These are phyloP conservation scores for Craniophora ligustri DNA, from an alignment of 2,888 invertebrate genomes.

Conservation along the genomic window DNA sequence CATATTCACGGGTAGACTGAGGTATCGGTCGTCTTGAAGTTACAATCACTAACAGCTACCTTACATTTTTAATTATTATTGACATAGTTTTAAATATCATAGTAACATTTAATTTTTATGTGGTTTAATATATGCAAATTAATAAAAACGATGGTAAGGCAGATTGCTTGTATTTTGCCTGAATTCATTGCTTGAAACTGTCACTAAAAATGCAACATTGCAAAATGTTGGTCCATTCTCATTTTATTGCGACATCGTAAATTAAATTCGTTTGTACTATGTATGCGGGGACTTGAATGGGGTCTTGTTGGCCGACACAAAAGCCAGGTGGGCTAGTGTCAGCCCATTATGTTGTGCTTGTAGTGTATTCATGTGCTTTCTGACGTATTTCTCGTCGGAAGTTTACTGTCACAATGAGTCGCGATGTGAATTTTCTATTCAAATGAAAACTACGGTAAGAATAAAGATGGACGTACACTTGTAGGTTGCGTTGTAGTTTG, in stretches of 20 bases:
- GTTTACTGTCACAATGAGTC: slow-evolving; percentile 35
- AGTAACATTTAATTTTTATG: too few species aligned
- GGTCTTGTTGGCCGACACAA: slow-evolving; percentile 34
- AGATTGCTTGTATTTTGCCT: slow-evolving; percentile 2
- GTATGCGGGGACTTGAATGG: slow-evolving; percentile 13
- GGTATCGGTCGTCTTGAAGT: too few species aligned
- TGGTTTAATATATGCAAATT: slow-evolving; percentile 12
- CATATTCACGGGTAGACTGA: too few species aligned
- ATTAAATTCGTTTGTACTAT: slow-evolving; percentile 11
- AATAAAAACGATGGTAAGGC: slow-evolving; percentile 36
- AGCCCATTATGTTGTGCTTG: slow-evolving; percentile 30
- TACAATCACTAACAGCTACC: too few species aligned
- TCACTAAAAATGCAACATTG: slow-evolving; percentile 13
- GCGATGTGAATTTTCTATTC: slow-evolving; percentile 31
- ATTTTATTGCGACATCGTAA: slow-evolving; percentile 27
- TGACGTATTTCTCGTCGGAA: slow-evolving; percentile 37
- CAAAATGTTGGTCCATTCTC: slow-evolving; percentile 17
- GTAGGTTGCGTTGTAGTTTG: neutral
- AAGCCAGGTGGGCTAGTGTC: slow-evolving; percentile 32
- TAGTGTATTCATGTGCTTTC: slow-evolving; percentile 36
- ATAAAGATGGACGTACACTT: slow-evolving; percentile 7
- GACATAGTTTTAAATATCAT: too few species aligned
- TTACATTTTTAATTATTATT: too few species aligned
- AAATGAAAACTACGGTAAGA: slow-evolving; percentile 11
- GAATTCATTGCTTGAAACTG: neutral